These are phyloP conservation scores for Dasypus novemcinctus DNA, from an alignment of 2,113 vertebrate species.

Conservation along the genomic window DNA sequence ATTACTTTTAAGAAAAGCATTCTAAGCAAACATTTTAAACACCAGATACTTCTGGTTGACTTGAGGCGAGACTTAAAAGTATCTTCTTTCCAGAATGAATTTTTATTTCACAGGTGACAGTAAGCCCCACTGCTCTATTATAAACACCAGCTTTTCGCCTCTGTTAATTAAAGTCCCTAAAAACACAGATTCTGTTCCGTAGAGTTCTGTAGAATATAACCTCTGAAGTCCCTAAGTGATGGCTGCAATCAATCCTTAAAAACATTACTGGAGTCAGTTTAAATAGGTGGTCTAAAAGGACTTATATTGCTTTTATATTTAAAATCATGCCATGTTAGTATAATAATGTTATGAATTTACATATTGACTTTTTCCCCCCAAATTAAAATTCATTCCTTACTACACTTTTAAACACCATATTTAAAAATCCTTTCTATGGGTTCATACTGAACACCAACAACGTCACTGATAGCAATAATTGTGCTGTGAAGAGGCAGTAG, in stretches of 20 bases:
- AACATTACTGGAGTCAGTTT: conserved; percentile 23
- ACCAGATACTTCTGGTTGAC: not conserved
- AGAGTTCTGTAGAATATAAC: not conserved
- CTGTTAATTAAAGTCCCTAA: conserved; percentile 22
- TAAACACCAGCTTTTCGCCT: conserved; percentile 1
- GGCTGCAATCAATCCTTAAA: conserved; percentile 14
- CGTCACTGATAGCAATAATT: not conserved
- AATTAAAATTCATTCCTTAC: conserved; percentile 20
- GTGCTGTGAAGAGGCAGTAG: conserved; percentile 9
- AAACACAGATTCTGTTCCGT: conserved; percentile 22
- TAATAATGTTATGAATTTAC: conserved; percentile 18
- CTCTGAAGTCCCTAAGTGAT: conserved; percentile 41
- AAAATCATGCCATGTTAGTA: conserved; percentile 13
- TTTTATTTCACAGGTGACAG: not conserved
- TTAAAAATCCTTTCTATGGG: conserved; percentile 18
- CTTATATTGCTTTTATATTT: not conserved
- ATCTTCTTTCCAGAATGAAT: not conserved
- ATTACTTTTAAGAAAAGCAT: conserved; percentile 4
- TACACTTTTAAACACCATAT: conserved; percentile 11
- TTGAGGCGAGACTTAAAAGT: conserved; percentile 16
- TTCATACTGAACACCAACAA: not conserved
- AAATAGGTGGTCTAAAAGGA: not conserved
- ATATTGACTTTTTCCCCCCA: not conserved
- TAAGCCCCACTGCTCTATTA: not conserved
- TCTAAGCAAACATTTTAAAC: conserved; percentile 48